Evolutionary conservation across 2,113 vertebrate species (phyloP), one percentile per base, ranked within the genome.

Genomic region (Struthidea cinerea): DNA sequence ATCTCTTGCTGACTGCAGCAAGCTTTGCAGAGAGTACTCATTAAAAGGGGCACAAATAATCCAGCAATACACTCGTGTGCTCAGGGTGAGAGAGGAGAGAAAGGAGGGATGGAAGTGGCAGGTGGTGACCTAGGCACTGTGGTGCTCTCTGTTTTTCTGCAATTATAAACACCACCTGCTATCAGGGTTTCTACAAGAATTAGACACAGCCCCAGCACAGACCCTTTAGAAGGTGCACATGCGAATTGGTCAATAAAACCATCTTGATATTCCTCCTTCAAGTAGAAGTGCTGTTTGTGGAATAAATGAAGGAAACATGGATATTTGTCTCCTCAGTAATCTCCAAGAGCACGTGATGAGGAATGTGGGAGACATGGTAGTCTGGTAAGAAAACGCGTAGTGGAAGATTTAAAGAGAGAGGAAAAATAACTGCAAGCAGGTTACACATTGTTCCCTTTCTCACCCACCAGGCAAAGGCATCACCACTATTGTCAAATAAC

Each of bases 61-160:
- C 53, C 26, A 89, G 30, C 44, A 47, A 52, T 30, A 68, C 11
- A 28, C 7, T 78, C 3, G 1, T 0, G 0, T 42, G n/a, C 24
- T 75, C 1, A 9, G 79, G 35, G 32, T 71, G 20, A 87, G 12
- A 76, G 12, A 52, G 7, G 10, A 82, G 77, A 73, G 61, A 79
- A 79, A n/a, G 33, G 33, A 70, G 8, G 64, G 17, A 7, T 46
- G 27, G 44, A 79, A 92, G 35, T n/a, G 14, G 16, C 30, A 70
- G 16, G 26, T 35, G 32, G 41, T 81, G 19, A 47, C 16, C 30
- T 20, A 13, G 42, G 50, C 11, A 35, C 35, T 37, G 26, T 15
- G 26, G 18, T 60, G 6, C 7, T 64, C 42, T 67, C 35, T 56
- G 26, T 22, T 88, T 76, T 75, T 73, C 59, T n/a, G 24, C 44